phyloP scores from a whole-genome alignment of 2,113 vertebrate species.

The Istiophorus platypterus region DNA sequence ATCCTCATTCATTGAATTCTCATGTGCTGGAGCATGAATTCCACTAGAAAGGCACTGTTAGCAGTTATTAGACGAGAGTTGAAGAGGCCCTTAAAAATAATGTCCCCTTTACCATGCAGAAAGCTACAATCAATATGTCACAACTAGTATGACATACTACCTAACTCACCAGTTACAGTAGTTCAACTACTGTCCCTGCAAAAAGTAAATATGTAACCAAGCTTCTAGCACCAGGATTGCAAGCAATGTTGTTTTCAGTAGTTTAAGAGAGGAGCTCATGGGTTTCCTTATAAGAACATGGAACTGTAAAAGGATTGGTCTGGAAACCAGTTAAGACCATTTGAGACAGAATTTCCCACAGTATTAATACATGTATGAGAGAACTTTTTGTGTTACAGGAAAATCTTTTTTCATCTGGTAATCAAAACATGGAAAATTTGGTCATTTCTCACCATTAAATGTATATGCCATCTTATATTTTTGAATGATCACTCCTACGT shows the following conservation, averaged over 20 bases:
- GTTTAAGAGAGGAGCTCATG: neutral
- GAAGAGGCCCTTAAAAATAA: too few relatives aligned
- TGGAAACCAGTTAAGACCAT: neutral
- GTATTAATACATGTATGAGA: neutral
- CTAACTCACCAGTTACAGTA: neutral
- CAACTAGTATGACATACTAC: neutral
- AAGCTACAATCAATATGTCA: neutral
- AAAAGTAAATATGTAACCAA: neutral
- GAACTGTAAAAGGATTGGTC: neutral
- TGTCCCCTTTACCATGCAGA: neutral
- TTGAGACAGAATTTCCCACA: neutral
- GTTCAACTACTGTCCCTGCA: neutral
- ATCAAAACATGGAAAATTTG: conserved; percentile 61
- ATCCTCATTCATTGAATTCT: neutral
- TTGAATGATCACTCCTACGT: conserved; percentile 61
- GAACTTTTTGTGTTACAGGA: neutral
- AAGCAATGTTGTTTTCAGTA: neutral
- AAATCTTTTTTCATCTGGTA: conserved; percentile 26
- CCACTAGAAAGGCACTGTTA: too few relatives aligned
- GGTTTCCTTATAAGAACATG: neutral
- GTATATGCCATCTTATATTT: conserved; percentile 38
- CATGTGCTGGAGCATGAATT: neutral
- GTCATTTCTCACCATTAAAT: conserved; percentile 55
- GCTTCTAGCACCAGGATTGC: too few relatives aligned
- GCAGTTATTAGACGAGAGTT: too few relatives aligned